Evolutionary conservation across 2,113 vertebrate species (phyloP).

Genomic region (Tetrao urogallus): DNA sequence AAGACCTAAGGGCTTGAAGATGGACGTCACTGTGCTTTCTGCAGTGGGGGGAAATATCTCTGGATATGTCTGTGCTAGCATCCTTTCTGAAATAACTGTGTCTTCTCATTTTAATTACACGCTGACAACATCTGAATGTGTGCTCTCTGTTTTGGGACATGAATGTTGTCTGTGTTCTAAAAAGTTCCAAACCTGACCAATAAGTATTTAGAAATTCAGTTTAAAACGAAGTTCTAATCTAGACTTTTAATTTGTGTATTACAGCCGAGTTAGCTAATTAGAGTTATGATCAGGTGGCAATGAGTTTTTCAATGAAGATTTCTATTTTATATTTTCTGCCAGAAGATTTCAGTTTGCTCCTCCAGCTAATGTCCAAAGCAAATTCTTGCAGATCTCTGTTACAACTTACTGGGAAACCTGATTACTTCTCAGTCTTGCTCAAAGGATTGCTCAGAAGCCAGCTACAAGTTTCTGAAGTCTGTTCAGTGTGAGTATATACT

Average conservation of each 20-base stretch:
- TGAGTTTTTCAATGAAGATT: background rate
- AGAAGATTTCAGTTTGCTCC: background rate
- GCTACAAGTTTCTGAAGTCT: background rate
- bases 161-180: background rate
- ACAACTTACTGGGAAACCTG: background rate
- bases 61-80: background rate
- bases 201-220: background rate
- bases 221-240: background rate
- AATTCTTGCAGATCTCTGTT: background rate
- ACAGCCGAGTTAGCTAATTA: background rate
- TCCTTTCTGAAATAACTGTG: background rate
- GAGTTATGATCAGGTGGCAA: background rate
- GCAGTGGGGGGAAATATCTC: background rate
- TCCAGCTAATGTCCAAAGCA: background rate
- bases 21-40: background rate
- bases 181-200: background rate
- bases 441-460: background rate
- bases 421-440: rapidly evolving
- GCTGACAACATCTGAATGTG: background rate
- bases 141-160: background rate
- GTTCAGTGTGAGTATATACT: background rate
- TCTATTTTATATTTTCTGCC: background rate
- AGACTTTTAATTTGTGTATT: background rate
- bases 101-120: background rate
- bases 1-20: background rate